Percentiles rank a stretch among this genome's conserved stretches.
phyloP scores from a whole-genome alignment of 2,113 vertebrate genomes.

The Dryoscopus gambensis region DNA sequence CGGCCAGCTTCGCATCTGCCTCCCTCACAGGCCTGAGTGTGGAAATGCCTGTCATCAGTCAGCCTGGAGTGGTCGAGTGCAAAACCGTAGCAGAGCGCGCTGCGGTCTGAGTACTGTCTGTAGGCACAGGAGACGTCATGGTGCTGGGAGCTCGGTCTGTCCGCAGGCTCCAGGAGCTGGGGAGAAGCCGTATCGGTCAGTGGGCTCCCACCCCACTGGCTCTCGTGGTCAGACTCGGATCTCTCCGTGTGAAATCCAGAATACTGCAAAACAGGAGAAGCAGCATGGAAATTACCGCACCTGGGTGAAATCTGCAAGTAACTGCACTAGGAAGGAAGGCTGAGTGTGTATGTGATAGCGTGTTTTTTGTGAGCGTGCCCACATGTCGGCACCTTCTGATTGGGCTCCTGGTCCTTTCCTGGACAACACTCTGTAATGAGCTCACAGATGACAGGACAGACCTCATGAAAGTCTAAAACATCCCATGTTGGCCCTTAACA shows the following conservation, averaged over 20 bases:
- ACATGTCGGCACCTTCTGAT: not conserved
- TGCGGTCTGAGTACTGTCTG: constrained; percentile 81
- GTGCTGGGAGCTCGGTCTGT: constrained; percentile 76
- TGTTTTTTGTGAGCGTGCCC: not conserved
- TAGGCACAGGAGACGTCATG: constrained; percentile 86
- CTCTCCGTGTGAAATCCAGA: constrained; percentile 89
- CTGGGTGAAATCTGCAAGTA: not conserved
- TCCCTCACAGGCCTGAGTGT: constrained; percentile 84
- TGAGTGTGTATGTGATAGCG: not conserved
- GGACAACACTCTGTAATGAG: not conserved
- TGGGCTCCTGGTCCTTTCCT: not conserved
- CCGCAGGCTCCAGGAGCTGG: constrained; percentile 83
- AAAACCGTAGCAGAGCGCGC: constrained; percentile 81
- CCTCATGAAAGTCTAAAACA: not conserved
- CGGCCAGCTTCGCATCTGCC: constrained; percentile 90
- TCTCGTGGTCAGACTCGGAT: constrained; percentile 92
- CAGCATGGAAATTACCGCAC: not conserved
- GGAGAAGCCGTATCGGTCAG: constrained; percentile 88
- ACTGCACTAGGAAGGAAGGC: not conserved
- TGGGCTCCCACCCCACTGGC: constrained; percentile 92
- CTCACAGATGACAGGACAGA: not conserved
- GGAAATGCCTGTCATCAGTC: constrained; percentile 79
- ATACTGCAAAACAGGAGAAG: constrained; percentile 78
- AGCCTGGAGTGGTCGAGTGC: constrained; percentile 80
- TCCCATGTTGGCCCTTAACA: not conserved